A percentile compares a stretch with the other conserved stretches of the same genome.
Conservation (phyloP, 2,888 invertebrate species). For the Platynereis dumerilii region DNA sequence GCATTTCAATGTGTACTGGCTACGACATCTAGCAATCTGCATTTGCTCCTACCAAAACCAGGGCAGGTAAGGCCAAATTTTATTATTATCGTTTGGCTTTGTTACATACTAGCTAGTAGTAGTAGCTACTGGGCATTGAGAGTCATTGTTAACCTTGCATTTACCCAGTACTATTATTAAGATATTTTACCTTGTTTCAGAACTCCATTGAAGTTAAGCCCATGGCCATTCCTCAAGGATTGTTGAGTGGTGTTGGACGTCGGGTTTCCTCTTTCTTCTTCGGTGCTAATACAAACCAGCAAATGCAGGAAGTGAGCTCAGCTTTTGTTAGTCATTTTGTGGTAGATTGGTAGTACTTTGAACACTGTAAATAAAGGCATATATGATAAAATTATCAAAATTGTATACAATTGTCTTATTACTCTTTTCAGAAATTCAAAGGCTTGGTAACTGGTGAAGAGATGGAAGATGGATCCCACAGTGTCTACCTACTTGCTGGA, state of each 20-base stretch:
- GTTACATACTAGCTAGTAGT: not conserved
- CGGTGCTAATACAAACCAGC: constrained; percentile 65
- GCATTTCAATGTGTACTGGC: constrained; percentile 75
- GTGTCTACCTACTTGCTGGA: constrained; percentile 77
- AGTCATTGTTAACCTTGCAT: not conserved
- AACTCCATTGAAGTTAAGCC: constrained; percentile 63
- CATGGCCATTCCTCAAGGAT: constrained; percentile 59
- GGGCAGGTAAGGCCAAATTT: constrained; percentile 23
- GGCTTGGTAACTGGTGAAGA: constrained; percentile 26
- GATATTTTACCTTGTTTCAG: constrained; percentile 38
- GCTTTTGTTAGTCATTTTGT: not conserved
- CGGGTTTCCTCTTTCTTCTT: constrained; percentile 82
- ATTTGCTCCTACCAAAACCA: constrained; percentile 73
- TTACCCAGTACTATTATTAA: not conserved
- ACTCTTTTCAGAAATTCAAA: constrained; percentile 17
- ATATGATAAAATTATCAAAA: too few relatives aligned
- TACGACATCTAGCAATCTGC: constrained; percentile 88
- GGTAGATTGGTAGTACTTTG: not conserved
- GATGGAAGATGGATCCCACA: constrained; percentile 65
- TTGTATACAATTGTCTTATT: too few relatives aligned
- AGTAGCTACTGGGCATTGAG: too few relatives aligned
- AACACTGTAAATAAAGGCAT: too few relatives aligned
- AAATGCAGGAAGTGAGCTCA: constrained; percentile 13
- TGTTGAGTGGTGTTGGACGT: constrained; percentile 83
- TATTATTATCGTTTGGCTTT: not conserved